phyloP scores from a whole-genome alignment of 2,797 vertebrate genomes.

The Falco novaeseelandiae region DNA sequence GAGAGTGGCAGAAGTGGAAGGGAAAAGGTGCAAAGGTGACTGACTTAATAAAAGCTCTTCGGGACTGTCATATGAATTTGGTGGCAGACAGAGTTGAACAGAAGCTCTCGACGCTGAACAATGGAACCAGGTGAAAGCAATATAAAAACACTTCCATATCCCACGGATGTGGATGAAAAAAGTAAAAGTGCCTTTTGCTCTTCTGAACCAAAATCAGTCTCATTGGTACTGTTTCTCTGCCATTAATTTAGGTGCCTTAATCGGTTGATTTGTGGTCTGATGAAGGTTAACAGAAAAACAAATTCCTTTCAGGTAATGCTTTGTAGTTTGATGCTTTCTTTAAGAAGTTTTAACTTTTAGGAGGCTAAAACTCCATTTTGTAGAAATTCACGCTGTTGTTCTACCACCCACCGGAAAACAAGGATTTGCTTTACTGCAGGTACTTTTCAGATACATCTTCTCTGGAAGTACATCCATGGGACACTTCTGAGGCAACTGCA shows the following conservation, averaged over 20 bases:
- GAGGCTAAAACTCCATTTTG: not conserved
- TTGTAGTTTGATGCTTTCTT: not conserved
- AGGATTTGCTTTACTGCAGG: not conserved
- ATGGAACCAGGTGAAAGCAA: not conserved
- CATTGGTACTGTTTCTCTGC: not conserved
- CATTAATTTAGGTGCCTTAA: not conserved
- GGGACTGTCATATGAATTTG: slow-evolving; percentile 78
- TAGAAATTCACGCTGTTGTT: not conserved
- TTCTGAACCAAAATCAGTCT: not conserved
- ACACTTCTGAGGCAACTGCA: not conserved
- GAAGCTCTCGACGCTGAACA: not conserved
- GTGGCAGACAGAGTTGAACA: slow-evolving; percentile 82
- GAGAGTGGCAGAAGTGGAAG: slow-evolving; percentile 78
- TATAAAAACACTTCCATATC: not conserved
- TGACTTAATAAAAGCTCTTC: slow-evolving; percentile 78
- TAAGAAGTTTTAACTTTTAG: not conserved
- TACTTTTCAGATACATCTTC: not conserved
- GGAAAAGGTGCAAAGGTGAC: slow-evolving; percentile 63
- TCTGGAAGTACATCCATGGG: not conserved
- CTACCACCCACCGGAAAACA: not conserved
- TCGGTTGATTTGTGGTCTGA: not conserved
- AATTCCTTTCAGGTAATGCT: not conserved
- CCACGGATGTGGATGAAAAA: not conserved
- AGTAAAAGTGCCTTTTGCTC: not conserved
- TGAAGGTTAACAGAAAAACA: not conserved